phyloP scores from a whole-genome alignment of 2,797 vertebrate species.

The Spondyliosoma cantharus region DNA sequence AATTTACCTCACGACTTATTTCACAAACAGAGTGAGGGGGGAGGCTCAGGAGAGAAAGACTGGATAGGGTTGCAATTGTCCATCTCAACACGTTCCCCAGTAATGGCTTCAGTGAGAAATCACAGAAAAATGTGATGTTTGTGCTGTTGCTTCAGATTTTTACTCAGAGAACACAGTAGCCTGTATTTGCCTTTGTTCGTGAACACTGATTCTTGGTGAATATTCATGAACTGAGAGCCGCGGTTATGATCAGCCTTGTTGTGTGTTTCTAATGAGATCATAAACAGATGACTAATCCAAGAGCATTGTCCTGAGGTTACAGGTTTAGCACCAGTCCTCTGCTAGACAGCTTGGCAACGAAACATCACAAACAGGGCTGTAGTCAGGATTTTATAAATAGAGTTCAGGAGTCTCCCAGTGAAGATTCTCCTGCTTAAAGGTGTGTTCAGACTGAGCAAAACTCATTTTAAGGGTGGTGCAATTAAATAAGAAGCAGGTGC shows the following conservation, averaged over 20 bases:
- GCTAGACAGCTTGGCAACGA: background rate
- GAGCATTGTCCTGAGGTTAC: constrained; percentile 28
- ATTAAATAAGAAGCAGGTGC: background rate
- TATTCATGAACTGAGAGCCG: constrained; percentile 52
- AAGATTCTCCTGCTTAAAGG: background rate
- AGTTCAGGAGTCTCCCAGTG: background rate
- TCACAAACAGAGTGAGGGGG: constrained; percentile 14
- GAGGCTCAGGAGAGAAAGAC: background rate
- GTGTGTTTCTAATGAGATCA: constrained; percentile 48
- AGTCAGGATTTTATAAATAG: constrained; percentile 9
- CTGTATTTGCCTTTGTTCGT: constrained; percentile 14
- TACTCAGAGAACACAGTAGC: constrained; percentile 16
- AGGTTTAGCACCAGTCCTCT: background rate
- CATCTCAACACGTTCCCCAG: background rate
- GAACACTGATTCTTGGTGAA: constrained; percentile 30
- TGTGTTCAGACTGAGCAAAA: background rate
- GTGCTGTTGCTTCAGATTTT: constrained; percentile 20
- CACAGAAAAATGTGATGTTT: constrained; percentile 9
- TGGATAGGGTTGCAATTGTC: background rate
- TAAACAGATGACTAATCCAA: constrained; percentile 46
- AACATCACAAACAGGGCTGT: background rate
- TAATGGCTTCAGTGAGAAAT: background rate
- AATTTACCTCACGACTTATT: constrained; percentile 49
- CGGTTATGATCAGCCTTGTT: constrained; percentile 29
- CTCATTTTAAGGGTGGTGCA: background rate